phyloP scores from a whole-genome alignment of 1,140 invertebrate species.

The Odontomachus brunneus region DNA sequence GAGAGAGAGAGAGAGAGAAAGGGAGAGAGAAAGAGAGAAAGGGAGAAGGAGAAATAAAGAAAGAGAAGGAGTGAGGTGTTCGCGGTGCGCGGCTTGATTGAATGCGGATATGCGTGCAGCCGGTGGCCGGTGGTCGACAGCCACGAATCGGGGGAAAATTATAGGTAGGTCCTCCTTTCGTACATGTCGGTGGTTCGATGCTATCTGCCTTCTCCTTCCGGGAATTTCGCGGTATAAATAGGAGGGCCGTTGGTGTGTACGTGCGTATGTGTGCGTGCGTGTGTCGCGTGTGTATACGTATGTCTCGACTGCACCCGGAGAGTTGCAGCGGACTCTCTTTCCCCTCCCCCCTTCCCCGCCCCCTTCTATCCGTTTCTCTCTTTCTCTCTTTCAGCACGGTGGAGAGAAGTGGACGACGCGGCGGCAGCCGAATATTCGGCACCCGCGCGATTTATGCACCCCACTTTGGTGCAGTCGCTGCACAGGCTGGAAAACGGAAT shows the following conservation, averaged over 20 bases:
- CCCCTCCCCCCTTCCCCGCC: background rate
- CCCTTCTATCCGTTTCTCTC: too few species aligned
- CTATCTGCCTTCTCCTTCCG: slow-evolving; percentile 73
- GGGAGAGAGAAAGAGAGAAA: background rate
- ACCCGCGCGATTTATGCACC: slow-evolving; percentile 72
- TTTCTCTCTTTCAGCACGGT: background rate
- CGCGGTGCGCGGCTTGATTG: slow-evolving; percentile 69
- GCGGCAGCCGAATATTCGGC: slow-evolving; percentile 63
- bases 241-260: slow-evolving; percentile 47
- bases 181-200: slow-evolving; percentile 69
- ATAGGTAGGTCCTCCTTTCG: slow-evolving; percentile 73
- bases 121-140: slow-evolving; percentile 57
- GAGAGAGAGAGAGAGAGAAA: background rate
- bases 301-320: slow-evolving; percentile 9
- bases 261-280: slow-evolving; percentile 6
- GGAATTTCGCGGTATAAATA: slow-evolving; percentile 78
- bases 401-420: slow-evolving; percentile 17
- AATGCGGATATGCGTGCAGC: slow-evolving; percentile 78
- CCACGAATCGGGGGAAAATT: slow-evolving; percentile 74
- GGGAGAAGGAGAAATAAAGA: background rate
- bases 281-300: background rate
- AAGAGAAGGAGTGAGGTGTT: slow-evolving; percentile 23
- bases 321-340: slow-evolving; percentile 38
- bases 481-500: slow-evolving; percentile 30
- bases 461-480: slow-evolving; percentile 21